Conservation (phyloP, 2,888 invertebrate genomes). For the Dasysyrphus tricinctus region DNA sequence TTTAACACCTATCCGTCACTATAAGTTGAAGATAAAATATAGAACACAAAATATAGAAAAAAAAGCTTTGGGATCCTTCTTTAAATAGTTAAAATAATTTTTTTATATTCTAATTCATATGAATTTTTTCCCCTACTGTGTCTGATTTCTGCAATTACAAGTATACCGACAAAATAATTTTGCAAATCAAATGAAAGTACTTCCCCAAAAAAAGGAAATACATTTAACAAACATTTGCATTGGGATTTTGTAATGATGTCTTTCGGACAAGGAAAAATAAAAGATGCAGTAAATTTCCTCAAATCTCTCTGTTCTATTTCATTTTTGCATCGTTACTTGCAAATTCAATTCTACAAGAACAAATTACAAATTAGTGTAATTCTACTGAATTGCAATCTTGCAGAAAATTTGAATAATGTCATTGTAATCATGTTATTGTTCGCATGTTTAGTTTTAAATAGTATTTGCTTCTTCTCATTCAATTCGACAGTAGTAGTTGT, state of each 20-base stretch:
- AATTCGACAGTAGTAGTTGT: neutral
- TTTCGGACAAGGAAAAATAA: slow-evolving; percentile 3
- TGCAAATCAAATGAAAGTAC: slow-evolving; percentile 34
- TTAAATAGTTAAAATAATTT: no score
- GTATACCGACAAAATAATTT: slow-evolving; percentile 8
- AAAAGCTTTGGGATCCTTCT: neutral
- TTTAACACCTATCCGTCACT: no score
- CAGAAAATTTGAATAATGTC: slow-evolving; percentile 47
- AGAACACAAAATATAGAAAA: no score
- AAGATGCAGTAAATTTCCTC: slow-evolving; percentile 2
- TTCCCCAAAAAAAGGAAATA: slow-evolving; percentile 3
- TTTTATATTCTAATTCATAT: neutral
- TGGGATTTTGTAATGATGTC: slow-evolving; percentile 27
- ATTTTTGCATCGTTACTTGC: slow-evolving; percentile 2
- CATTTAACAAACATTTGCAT: neutral
- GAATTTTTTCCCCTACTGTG: neutral
- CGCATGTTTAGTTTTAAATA: slow-evolving; percentile 31
- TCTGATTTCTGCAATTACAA: neutral
- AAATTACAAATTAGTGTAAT: slow-evolving; percentile 55
- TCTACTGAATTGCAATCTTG: slow-evolving; percentile 58
- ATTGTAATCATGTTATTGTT: slow-evolving; percentile 48
- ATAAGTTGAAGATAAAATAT: no score
- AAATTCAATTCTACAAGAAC: slow-evolving; percentile 37
- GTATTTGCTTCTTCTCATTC: slow-evolving; percentile 25
- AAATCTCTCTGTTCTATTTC: neutral